Evolutionary conservation across 2,797 vertebrate genomes (phyloP).

Genomic region (Mormyrus proboscirostris): DNA sequence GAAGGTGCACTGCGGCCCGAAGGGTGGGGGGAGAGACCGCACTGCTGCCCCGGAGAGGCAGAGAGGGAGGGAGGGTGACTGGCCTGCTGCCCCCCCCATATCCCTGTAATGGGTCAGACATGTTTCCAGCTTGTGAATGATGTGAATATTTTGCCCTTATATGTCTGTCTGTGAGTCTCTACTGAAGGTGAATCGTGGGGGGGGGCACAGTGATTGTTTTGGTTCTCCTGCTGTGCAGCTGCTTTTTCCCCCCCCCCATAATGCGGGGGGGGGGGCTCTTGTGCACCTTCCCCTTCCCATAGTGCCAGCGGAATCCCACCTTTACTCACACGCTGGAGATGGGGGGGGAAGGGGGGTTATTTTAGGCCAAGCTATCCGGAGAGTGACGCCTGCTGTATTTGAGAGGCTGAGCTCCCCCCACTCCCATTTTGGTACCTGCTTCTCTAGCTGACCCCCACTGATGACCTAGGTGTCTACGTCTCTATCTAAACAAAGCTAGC

Average conservation of each 20-base stretch:
- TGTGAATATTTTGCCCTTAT: neutral
- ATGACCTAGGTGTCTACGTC: neutral
- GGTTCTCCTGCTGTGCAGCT: neutral
- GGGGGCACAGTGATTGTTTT: neutral
- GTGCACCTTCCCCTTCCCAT: neutral
- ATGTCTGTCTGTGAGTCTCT: neutral
- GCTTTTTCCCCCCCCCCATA: no score
- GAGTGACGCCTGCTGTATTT: neutral
- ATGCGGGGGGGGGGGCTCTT: neutral
- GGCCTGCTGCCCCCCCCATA: neutral
- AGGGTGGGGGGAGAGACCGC: neutral
- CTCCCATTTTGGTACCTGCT: neutral
- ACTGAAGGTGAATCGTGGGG: neutral
- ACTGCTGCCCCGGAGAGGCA: neutral
- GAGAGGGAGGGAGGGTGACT: neutral
- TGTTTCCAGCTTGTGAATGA: neutral
- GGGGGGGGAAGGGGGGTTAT: neutral
- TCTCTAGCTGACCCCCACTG: neutral
- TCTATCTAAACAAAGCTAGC: neutral
- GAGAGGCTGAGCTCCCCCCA: neutral
- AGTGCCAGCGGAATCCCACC: neutral
- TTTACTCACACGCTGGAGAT: neutral
- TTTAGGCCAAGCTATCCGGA: neutral
- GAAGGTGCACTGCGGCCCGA: neutral
- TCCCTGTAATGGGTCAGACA: neutral